Conservation (phyloP, 2,797 vertebrate genomes). For the Sebastes alutus region DNA sequence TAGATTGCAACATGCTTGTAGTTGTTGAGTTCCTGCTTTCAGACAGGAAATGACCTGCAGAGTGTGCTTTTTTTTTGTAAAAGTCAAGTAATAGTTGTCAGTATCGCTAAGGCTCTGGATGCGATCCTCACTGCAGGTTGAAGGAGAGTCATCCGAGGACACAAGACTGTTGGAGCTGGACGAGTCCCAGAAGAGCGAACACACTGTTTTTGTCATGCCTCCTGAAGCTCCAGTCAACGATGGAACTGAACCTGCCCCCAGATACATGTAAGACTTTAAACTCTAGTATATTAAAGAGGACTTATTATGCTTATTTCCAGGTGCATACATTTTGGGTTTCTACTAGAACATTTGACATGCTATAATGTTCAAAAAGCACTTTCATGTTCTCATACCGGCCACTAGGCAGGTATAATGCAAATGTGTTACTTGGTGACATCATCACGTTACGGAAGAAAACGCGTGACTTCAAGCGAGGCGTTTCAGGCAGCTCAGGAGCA, state of each 20-base stretch:
- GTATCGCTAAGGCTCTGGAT: background rate
- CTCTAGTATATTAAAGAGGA: background rate
- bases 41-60: slow-evolving; percentile 2
- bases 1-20: background rate
- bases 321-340: no score
- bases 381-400: no score
- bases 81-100: background rate
- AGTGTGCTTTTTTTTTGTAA: background rate
- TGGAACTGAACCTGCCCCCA: slow-evolving; percentile 78
- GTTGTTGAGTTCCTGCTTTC: slow-evolving; percentile 1
- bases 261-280: slow-evolving; percentile 84
- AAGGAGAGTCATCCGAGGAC: slow-evolving; percentile 90
- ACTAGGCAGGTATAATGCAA: no score
- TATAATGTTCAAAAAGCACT: no score
- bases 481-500: no score
- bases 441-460: no score
- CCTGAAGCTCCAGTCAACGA: slow-evolving; percentile 88
- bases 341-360: no score
- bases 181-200: slow-evolving; percentile 97
- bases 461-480: no score
- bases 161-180: slow-evolving; percentile 92
- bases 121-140: slow-evolving; percentile 81
- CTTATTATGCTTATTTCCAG: no score
- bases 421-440: no score
- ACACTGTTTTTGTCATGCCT: slow-evolving; percentile 96